These are phyloP conservation scores for Ctenosaura bakeri DNA, from an alignment of 2,797 vertebrate species.

Conservation along the genomic window DNA sequence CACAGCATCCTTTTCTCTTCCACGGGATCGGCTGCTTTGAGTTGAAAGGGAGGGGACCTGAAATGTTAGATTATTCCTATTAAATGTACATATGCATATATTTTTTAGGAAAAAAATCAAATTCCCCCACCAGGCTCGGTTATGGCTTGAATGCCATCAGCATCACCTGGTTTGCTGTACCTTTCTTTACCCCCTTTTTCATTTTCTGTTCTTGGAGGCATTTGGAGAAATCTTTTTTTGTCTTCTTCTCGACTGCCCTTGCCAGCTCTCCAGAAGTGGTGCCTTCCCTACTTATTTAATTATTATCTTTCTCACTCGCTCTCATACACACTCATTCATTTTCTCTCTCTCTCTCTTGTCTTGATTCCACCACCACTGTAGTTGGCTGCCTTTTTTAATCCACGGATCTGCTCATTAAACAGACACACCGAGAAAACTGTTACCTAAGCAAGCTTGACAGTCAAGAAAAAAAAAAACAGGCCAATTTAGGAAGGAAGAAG, in stretches of 20 bases:
- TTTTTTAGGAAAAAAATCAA: neutral
- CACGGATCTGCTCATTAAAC: slow-evolving; percentile 85
- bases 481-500: slow-evolving; percentile 75
- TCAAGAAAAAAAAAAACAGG: slow-evolving; percentile 74
- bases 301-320: neutral
- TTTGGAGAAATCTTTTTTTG: slow-evolving; percentile 49
- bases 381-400: slow-evolving; percentile 81
- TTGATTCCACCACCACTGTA: slow-evolving; percentile 72
- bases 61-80: slow-evolving; percentile 58
- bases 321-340: neutral
- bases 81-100: neutral
- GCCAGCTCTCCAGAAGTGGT: slow-evolving; percentile 67
- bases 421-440: slow-evolving; percentile 84
- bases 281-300: slow-evolving; percentile 71
- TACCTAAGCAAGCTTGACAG: slow-evolving; percentile 85
- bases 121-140: slow-evolving; percentile 60
- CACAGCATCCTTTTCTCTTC: slow-evolving; percentile 75
- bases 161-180: slow-evolving; percentile 67
- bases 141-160: slow-evolving; percentile 68
- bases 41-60: slow-evolving; percentile 64
- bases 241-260: slow-evolving; percentile 60
- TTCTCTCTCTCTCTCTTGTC: neutral
- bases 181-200: neutral
- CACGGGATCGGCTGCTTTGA: slow-evolving; percentile 76
- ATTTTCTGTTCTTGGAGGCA: slow-evolving; percentile 27